Evolutionary conservation across 2,888 invertebrate genomes (phyloP).

Genomic region (Amiota minor): DNA sequence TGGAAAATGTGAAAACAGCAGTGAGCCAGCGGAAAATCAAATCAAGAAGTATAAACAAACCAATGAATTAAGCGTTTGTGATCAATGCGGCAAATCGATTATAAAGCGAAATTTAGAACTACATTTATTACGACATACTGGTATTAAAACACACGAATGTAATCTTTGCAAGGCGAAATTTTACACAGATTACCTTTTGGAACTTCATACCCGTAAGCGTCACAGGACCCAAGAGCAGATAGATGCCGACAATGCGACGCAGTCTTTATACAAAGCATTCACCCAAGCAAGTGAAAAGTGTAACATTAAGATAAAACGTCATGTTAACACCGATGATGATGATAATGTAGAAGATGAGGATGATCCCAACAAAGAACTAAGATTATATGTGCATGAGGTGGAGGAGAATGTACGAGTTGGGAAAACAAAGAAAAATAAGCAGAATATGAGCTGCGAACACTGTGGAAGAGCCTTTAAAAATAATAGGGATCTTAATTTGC

Average conservation of each 20-base stretch:
- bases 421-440: constrained; percentile 1
- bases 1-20: neutral
- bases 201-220: constrained; percentile 17
- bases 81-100: constrained; percentile 43
- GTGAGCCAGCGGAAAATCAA: neutral
- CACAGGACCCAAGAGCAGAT: neutral
- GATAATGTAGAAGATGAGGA: constrained; percentile 26
- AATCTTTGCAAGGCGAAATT: neutral
- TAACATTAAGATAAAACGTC: constrained; percentile 12
- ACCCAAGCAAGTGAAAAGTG: neutral
- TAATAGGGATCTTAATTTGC: constrained; percentile 57
- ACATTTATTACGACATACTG: constrained; percentile 39
- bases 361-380: constrained; percentile 18
- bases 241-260: constrained; percentile 6
- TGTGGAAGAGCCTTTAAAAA: constrained; percentile 56
- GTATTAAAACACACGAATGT: constrained; percentile 37
- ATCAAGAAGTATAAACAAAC: neutral
- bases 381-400: neutral
- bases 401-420: neutral
- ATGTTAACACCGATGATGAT: neutral
- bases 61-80: constrained; percentile 29
- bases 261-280: neutral
- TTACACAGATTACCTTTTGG: constrained; percentile 9
- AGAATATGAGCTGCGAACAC: constrained; percentile 49
- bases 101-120: constrained; percentile 38